A percentile compares a stretch with the other conserved stretches of the same genome.
phyloP scores from a whole-genome alignment of 2,888 invertebrate genomes.

The Philonicus albiceps region DNA sequence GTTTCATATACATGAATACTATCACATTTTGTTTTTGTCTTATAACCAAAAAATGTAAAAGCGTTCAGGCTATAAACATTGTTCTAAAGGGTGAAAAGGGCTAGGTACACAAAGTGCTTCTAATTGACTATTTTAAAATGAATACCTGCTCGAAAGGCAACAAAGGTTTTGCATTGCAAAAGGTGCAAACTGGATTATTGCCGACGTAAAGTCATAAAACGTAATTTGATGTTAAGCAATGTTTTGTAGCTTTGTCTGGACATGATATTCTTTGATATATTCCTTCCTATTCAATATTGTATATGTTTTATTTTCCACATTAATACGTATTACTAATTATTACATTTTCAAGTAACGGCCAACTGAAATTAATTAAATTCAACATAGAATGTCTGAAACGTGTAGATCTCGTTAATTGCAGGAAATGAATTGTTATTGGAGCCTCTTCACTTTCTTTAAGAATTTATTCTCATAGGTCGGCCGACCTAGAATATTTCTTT shows the following conservation, averaged over 20 bases:
- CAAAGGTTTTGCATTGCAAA: neutral
- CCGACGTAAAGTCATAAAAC: neutral
- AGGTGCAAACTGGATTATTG: neutral
- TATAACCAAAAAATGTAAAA: neutral
- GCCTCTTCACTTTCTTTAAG: neutral
- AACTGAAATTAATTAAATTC: neutral
- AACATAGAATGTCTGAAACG: neutral
- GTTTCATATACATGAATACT: neutral
- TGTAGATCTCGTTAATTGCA: slow-evolving; percentile 54
- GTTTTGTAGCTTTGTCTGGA: neutral
- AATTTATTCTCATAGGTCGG: neutral
- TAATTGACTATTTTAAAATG: neutral
- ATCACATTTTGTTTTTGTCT: neutral
- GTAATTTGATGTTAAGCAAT: neutral
- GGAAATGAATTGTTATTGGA: slow-evolving; percentile 57
- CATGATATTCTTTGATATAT: neutral
- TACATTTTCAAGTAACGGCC: neutral
- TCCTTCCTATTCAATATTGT: too few relatives aligned
- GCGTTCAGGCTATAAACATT: neutral
- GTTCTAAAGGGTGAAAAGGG: neutral
- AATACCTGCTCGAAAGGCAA: neutral
- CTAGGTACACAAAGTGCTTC: neutral
- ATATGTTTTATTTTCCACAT: neutral
- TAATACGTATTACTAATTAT: neutral
- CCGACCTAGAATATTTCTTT: neutral